phyloP scores from a whole-genome alignment of 2,113 vertebrate species.

The Mesembrinibis cayennensis region DNA sequence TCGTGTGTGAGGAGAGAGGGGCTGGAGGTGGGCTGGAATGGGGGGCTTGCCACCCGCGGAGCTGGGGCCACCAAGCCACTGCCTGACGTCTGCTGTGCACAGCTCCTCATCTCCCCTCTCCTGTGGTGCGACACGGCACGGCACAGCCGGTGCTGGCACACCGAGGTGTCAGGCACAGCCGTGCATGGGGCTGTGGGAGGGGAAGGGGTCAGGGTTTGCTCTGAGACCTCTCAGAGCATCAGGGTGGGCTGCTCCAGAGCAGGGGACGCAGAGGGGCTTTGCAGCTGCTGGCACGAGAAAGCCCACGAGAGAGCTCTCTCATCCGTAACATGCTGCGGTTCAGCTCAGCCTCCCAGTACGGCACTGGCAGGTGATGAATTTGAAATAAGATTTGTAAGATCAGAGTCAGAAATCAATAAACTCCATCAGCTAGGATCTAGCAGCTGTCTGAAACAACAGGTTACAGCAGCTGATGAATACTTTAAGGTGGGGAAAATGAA shows the following conservation, averaged over 20 bases:
- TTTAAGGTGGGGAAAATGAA: slow-evolving; percentile 13
- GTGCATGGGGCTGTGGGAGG: fast-evolving
- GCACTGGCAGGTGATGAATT: neutral
- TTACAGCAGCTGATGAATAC: slow-evolving; percentile 16
- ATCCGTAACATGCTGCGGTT: fast-evolving
- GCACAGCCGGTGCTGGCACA: fast-evolving
- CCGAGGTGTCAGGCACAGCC: fast-evolving
- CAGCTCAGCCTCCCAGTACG: neutral
- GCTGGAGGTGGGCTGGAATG: neutral
- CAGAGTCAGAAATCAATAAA: slow-evolving; percentile 44
- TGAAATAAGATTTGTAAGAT: slow-evolving; percentile 15
- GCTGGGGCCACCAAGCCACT: neutral
- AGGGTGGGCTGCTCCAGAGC: neutral
- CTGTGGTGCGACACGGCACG: fast-evolving
- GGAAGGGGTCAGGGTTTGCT: neutral
- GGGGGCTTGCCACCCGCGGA: neutral
- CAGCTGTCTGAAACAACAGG: slow-evolving; percentile 30
- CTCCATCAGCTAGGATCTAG: slow-evolving; percentile 1
- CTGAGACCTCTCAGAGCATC: neutral
- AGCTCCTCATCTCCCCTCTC: neutral
- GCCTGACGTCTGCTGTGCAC: neutral
- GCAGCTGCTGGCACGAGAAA: neutral
- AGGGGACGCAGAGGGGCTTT: fast-evolving
- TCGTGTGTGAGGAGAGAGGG: neutral
- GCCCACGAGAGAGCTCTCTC: neutral